Base-by-base conservation (phyloP, 37 sponge, comb jelly and placozoan species). In the Haliclona indistincta region DNA sequence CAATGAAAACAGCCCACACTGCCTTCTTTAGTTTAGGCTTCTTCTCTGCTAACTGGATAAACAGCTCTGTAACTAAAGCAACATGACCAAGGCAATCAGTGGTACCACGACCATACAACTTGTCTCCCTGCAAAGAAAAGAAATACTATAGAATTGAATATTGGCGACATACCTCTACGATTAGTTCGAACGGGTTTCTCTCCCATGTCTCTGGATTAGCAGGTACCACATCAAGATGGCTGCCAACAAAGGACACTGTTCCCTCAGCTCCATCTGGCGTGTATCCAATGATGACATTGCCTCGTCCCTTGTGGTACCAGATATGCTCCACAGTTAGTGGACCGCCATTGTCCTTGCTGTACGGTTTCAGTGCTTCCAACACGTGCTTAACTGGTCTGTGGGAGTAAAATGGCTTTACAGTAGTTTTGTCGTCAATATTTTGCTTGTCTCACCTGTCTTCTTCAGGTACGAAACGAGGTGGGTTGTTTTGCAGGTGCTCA, bases 121-220 rank as follows among this genome's bases (percentile, higher is more conserved):
- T 89, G 77, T 89, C 90, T 33, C 85, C 90, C 81, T 86, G 63
- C 29, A 32, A 6, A 15, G 10, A 47, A 47, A 47, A 10, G 15
- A 47, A 47, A 47, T 47, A 47, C 51, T 17, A 15, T 47, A 10
- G 49, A 47, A 13, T 47, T 8, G 13, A 17, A 13, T 47, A 13
- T 8, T 47, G 13, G 8, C 13, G 4, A 10, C 60, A 20, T 63
- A 85, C 85, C 70, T 88, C 89, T 26, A 66, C 58, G 8, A 47
- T 61, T 30, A 90, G 68, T 33, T 75, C 69, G 81, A 90, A 90
- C 2, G 91, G 91, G 82, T 90, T 61, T 25, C 86, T 45, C 30
- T 90, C 78, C 91, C 91, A 90, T 6, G 86, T 85, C 74, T 84
- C 91, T 5, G 91, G 91, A 62, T 90, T 90, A 36, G 91, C 91